Evolutionary conservation across 2,888 invertebrate genomes (phyloP).

Genomic region (Venusia cambrica): DNA sequence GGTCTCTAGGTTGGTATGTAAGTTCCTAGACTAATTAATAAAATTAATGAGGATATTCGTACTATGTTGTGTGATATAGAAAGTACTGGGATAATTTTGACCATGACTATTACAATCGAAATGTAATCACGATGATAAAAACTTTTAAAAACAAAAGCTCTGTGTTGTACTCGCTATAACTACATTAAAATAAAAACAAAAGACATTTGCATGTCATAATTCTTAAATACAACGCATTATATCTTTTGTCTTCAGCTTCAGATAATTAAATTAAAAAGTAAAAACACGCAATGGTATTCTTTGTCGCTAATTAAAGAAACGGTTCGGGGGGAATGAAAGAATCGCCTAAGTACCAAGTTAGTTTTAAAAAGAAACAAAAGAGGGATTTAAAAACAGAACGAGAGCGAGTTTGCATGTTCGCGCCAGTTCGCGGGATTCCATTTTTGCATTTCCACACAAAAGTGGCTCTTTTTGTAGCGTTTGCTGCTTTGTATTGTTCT

Average conservation of each 20-base stretch:
- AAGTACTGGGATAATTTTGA: too few species aligned
- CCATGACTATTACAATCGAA: too few species aligned
- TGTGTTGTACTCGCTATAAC: too few species aligned
- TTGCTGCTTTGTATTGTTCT: slow-evolving; percentile 3
- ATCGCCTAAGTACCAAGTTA: slow-evolving; percentile 76
- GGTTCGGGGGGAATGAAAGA: slow-evolving; percentile 66
- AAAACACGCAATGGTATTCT: slow-evolving; percentile 76
- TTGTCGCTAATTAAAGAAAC: slow-evolving; percentile 77
- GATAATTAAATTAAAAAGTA: slow-evolving; percentile 77
- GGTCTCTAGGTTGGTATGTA: too few species aligned
- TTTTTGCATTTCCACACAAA: slow-evolving; percentile 54
- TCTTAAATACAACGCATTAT: slow-evolving; percentile 62
- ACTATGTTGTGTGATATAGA: too few species aligned
- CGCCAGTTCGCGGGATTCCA: slow-evolving; percentile 61
- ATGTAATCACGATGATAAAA: too few species aligned
- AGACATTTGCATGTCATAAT: slow-evolving; percentile 66
- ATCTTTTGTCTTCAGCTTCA: slow-evolving; percentile 63
- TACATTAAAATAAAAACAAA: slow-evolving; percentile 30
- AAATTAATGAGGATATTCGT: too few species aligned
- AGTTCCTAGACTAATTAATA: too few species aligned
- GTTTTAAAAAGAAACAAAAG: slow-evolving; percentile 63
- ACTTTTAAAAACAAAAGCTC: too few species aligned
- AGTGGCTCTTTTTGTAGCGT: background rate
- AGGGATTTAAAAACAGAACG: slow-evolving; percentile 66
- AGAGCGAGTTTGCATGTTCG: slow-evolving; percentile 68